Evolutionary conservation across 35 echinoderm and acorn worm genomes (phyloP).

Genomic region (Heliocidaris erythrogramma): DNA sequence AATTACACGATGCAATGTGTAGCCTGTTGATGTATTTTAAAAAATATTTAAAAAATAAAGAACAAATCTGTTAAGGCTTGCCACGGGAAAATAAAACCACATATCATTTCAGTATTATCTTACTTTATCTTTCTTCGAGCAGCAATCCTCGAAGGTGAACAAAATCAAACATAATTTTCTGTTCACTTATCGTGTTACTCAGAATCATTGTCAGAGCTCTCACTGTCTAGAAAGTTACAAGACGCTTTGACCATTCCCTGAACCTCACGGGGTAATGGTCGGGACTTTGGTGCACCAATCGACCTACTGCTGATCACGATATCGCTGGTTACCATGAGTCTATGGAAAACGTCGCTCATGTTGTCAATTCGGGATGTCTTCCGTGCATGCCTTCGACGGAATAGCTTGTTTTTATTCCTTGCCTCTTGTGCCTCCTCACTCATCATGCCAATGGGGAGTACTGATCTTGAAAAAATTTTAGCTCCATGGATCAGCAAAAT

Average conservation of each 20-base stretch:
- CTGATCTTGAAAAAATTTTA: constrained; percentile 46
- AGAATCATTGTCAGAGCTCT: constrained; percentile 23
- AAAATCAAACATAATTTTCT: constrained; percentile 35
- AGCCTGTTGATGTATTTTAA: too few relatives aligned
- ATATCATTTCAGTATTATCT: too few relatives aligned
- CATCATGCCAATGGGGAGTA: constrained; percentile 62
- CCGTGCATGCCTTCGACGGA: too few relatives aligned
- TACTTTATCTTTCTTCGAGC: neutral
- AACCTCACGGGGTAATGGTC: constrained; percentile 21
- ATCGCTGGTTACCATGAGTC: neutral
- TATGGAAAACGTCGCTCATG: neutral
- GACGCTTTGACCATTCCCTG: neutral
- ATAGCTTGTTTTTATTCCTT: too few relatives aligned
- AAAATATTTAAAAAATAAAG: too few relatives aligned
- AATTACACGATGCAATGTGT: too few relatives aligned
- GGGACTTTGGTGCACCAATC: constrained; percentile 19
- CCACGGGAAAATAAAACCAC: too few relatives aligned
- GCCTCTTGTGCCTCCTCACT: too few relatives aligned
- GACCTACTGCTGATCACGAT: neutral
- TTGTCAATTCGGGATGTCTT: too few relatives aligned
- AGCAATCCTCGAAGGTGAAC: neutral
- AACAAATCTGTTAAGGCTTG: too few relatives aligned
- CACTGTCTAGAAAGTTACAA: neutral
- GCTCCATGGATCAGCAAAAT: constrained; percentile 61
- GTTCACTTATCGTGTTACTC: constrained; percentile 20